phyloP scores from a whole-genome alignment of 53 echinoderm and acorn worm genomes.

The Echinometra lucunter region DNA sequence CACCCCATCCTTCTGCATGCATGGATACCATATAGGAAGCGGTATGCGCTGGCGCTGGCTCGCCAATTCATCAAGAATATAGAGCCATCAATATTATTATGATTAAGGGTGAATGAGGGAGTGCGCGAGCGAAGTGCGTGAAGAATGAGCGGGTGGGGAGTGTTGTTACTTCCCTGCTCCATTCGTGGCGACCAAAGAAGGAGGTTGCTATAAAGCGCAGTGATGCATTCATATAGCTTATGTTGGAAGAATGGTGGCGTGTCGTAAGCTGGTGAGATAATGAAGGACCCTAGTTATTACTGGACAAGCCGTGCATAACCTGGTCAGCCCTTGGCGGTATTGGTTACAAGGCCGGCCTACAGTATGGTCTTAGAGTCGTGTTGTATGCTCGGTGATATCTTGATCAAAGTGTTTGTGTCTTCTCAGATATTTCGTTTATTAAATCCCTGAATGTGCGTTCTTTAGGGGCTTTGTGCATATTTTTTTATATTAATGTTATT shows the following conservation, averaged over 20 bases:
- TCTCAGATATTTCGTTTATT: too few species aligned
- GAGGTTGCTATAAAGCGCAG: not conserved
- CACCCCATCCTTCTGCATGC: conserved; percentile 6
- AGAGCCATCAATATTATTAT: conserved; percentile 48
- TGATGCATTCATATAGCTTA: not conserved
- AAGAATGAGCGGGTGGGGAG: not conserved
- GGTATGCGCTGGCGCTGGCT: not conserved
- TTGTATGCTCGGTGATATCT: not conserved
- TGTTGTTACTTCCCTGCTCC: not conserved
- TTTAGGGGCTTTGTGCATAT: too few species aligned
- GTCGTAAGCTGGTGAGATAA: not conserved
- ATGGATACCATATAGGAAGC: not conserved
- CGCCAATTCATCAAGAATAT: conserved; percentile 46
- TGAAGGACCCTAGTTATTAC: not conserved
- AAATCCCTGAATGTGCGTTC: too few species aligned
- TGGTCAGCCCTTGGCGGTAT: not conserved
- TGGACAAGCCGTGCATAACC: conserved; percentile 1
- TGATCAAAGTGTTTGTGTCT: not conserved
- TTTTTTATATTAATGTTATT: too few species aligned
- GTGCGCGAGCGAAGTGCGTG: not conserved
- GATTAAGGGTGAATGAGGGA: conserved; percentile 35
- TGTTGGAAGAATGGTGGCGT: not conserved
- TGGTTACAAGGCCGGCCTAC: not conserved
- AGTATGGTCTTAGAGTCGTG: not conserved
- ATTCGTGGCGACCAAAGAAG: not conserved